Base-by-base conservation (phyloP, 2,797 vertebrate genomes). In the Chrysocyon brachyurus region DNA sequence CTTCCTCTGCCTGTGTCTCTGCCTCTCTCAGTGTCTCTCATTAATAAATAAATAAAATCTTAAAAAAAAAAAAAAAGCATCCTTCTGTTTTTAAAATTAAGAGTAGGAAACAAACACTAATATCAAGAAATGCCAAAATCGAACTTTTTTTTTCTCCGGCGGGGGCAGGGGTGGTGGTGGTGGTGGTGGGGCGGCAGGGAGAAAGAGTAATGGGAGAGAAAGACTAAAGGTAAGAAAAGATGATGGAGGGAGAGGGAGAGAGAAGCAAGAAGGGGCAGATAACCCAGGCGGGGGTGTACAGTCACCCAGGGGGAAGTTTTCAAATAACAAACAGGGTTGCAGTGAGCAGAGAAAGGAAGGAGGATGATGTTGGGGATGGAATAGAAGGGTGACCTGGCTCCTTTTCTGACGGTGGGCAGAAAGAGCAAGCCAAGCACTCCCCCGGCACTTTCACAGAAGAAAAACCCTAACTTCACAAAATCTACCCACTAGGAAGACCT, bases 71-170 rank as follows among this genome's bases (percentile, higher is more conserved):
- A 6, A 46, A 46, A 46, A 46, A 81, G 7, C 2, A 57, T 24
- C 8, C 36, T 19, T 73, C 36, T 95, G 61, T 31, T 26, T 94
- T 40, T 66, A 75, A 95, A 94, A 84, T 52, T 26, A 95, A 94
- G 40, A 79, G 33, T 49, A 24, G 46, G 6, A 94, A 94, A 78
- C 24, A 87, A 64, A 85, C 63, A 72, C 14, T 36, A 87, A 90
- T 78, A 83, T 57, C 0, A 56, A 87, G 52, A 75, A 86, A 90
- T 3, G 24, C n/a, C 22, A 40, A 83, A 90, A 52, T 56, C 70
- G 84, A 78, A 56, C 36, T 73, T 16, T 28, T 31, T 91, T 73
- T 68, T 24, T n/a, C 14, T 33, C 22, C 5, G 46, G 28, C 2
- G 21, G 57, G 21, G 21, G 57, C 40, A 7, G 40, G 40, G 40